A percentile compares a stretch with the other conserved stretches of the same genome.
phyloP scores from a whole-genome alignment of 2,888 invertebrate species.

The Stenichneumon culpator region DNA sequence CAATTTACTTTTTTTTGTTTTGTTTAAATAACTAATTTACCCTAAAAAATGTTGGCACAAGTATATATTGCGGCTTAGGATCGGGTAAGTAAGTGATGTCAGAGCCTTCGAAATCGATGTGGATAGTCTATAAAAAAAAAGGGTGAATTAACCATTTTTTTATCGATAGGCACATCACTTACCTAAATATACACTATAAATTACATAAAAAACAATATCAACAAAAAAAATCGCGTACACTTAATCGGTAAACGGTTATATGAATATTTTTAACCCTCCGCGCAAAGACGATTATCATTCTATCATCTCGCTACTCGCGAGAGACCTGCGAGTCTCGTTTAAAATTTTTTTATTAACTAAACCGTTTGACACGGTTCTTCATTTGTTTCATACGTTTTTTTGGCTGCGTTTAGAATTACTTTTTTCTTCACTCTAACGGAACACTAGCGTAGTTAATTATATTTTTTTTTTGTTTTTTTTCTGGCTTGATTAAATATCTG shows the following conservation, averaged over 20 bases:
- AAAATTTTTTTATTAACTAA: slow-evolving; percentile 24
- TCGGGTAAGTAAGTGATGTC: slow-evolving; percentile 51
- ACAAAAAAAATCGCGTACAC: slow-evolving; percentile 32
- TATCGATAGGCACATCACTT: slow-evolving; percentile 19
- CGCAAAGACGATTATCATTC: slow-evolving; percentile 27
- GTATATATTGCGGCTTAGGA: slow-evolving; percentile 37
- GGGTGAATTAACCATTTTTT: no score
- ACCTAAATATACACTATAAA: slow-evolving; percentile 44
- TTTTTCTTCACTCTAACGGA: slow-evolving; percentile 28
- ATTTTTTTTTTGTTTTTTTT: slow-evolving; percentile 45
- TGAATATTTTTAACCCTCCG: slow-evolving; percentile 9
- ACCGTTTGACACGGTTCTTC: slow-evolving; percentile 17
- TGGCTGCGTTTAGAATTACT: slow-evolving; percentile 43
- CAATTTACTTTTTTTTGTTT: neutral
- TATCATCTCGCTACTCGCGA: slow-evolving; percentile 1
- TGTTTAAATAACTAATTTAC: slow-evolving; percentile 24
- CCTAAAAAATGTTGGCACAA: slow-evolving; percentile 59
- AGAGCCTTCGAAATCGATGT: slow-evolving; percentile 10
- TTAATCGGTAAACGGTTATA: slow-evolving; percentile 16
- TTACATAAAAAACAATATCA: slow-evolving; percentile 40
- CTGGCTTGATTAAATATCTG: slow-evolving; percentile 62
- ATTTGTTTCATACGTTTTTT: slow-evolving; percentile 23
- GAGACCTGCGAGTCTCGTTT: slow-evolving; percentile 22
- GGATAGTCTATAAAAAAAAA: slow-evolving; percentile 10
- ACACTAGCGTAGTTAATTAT: slow-evolving; percentile 31